Base-by-base conservation (phyloP, 1,140 invertebrate species). In the Drosophila eugracilis region DNA sequence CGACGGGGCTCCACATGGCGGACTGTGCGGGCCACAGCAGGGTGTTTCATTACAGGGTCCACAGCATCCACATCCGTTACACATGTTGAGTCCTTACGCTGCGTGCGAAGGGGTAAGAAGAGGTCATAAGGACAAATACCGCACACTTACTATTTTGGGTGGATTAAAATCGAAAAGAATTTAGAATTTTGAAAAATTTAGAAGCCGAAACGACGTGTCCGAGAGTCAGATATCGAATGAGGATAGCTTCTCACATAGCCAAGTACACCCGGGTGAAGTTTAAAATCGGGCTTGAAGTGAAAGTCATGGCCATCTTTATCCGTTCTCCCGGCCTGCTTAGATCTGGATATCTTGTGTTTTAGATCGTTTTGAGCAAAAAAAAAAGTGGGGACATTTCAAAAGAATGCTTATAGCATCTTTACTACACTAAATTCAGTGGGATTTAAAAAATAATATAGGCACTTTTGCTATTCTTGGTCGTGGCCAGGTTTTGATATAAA, bases 1-100 rank as follows among this genome's bases (percentile, higher is more conserved):
- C 7, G 80, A 52, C 1, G 84, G 89, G 10, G 89, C 84, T 21
- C 89, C 89, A 24, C 89, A 83, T 9, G 89, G 75, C 9, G 81
- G 85, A 84, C 86, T 88, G 50, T 86, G 79, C 5, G 26, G 47
- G 26, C 53, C 53, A 15, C 53, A 47, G 54, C 19, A 34, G 42
- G 22, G 42, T 3, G 42, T 4, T 26, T 14, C 6, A 14, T 45
- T 45, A 32, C 47, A 22, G 12, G 66, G 60, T 30, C 67, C 69
- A 32, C 55, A 75, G 12, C 74, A 75, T 17, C 75, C 34, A 28
- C 69, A 41, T 6, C 79, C 72, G 6, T 77, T 36, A 12, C 65
- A 49, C 45, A 48, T 48, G 5, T 32, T 48, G 45, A 19, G 45
- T 30, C 12, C 10, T 45, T 15, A n/a, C 14, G 42, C 22, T 26